Conservation (phyloP, 64 coral and sea anemone genomes). For the Montipora cactus region DNA sequence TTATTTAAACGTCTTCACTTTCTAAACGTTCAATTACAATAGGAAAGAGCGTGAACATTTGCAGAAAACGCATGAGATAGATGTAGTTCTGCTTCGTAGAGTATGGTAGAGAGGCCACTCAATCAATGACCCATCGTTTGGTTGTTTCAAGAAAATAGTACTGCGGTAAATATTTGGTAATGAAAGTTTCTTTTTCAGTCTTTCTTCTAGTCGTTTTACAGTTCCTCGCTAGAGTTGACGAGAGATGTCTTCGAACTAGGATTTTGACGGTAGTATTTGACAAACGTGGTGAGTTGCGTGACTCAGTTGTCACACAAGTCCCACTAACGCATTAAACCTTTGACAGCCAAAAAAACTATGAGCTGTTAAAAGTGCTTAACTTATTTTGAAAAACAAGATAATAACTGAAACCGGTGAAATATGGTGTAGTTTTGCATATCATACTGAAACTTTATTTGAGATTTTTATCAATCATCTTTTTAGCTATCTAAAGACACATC, state of each 20-base stretch:
- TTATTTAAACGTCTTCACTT: background rate
- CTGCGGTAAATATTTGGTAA: background rate
- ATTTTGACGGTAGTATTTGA: too few species aligned
- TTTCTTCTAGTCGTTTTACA: background rate
- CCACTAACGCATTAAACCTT: background rate
- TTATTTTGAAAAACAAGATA: background rate
- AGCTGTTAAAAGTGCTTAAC: background rate
- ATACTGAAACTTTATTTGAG: background rate
- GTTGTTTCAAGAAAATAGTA: background rate
- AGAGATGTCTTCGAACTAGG: background rate
- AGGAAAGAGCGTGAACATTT: background rate
- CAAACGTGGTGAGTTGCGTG: background rate
- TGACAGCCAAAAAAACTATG: background rate
- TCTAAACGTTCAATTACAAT: background rate
- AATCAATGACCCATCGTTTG: background rate
- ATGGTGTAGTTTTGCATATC: background rate
- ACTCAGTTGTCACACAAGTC: background rate
- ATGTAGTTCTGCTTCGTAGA: background rate
- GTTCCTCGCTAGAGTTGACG: background rate
- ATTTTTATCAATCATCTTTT: background rate
- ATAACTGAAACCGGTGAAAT: background rate
- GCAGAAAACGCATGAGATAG: background rate
- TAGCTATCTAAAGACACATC: conserved; percentile 4
- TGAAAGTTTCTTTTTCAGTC: background rate
- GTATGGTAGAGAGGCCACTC: background rate